phyloP scores from a whole-genome alignment of 1,140 invertebrate species.

The Magallana ariakensis region DNA sequence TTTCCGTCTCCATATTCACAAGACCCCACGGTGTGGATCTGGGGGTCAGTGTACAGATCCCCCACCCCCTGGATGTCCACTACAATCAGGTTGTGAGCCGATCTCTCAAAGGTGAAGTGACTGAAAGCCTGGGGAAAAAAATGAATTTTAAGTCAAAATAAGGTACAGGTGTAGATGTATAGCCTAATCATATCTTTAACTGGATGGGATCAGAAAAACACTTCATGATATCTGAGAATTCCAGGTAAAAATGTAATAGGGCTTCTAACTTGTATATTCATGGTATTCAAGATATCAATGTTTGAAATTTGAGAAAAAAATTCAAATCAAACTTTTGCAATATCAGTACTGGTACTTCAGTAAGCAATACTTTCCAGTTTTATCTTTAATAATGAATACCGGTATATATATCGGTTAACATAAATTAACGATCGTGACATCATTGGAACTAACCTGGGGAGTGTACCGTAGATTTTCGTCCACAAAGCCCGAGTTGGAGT shows the following conservation, averaged over 20 bases:
- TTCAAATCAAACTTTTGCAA: neutral
- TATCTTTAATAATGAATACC: too few species aligned
- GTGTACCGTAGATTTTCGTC: conserved; percentile 81
- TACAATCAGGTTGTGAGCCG: conserved; percentile 83
- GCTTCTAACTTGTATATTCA: too few species aligned
- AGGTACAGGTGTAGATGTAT: too few species aligned
- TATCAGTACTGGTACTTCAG: neutral
- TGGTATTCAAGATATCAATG: neutral
- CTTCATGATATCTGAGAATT: too few species aligned
- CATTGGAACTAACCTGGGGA: conserved; percentile 79
- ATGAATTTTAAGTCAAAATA: neutral
- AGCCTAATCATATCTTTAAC: too few species aligned
- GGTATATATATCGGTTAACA: too few species aligned
- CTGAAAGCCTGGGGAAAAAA: conserved; percentile 81
- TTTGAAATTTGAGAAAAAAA: neutral
- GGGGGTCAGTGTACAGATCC: conserved; percentile 84
- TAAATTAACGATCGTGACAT: too few species aligned
- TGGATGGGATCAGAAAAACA: too few species aligned
- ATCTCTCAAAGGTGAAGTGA: conserved; percentile 85
- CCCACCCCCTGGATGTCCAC: conserved; percentile 86
- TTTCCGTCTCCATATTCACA: conserved; percentile 83
- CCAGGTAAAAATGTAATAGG: too few species aligned
- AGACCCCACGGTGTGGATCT: conserved; percentile 83
- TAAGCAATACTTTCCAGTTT: neutral
- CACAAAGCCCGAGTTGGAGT: conserved; percentile 85